A percentile compares a stretch with the other conserved stretches of the same genome.
Evolutionary conservation across 2,888 invertebrate species (phyloP).

Genomic region (Drosophila bunnanda): DNA sequence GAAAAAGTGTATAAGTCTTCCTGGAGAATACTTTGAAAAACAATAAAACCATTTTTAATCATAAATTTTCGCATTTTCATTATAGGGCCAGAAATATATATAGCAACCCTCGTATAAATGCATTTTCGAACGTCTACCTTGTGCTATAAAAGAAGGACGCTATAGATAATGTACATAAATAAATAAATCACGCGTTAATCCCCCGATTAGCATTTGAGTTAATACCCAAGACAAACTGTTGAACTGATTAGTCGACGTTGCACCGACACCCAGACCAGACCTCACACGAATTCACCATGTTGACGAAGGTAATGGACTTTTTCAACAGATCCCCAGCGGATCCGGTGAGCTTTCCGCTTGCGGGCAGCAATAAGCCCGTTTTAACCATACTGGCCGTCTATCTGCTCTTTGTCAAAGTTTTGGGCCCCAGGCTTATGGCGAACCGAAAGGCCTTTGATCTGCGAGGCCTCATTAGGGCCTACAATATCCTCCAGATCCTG

Average conservation of each 20-base stretch:
- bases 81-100: no score
- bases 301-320: not conserved
- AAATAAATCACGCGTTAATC: no score
- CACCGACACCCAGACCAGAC: not conserved
- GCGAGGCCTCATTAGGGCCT: constrained; percentile 31
- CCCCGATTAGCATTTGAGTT: constrained; percentile 11
- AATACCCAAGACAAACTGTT: not conserved
- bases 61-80: no score
- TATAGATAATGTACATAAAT: not conserved
- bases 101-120: no score
- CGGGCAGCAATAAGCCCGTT: constrained; percentile 44
- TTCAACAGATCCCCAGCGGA: constrained; percentile 37
- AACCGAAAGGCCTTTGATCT: constrained; percentile 47
- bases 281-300: constrained; percentile 31
- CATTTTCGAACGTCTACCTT: no score
- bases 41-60: no score
- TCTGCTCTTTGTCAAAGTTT: constrained; percentile 51
- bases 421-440: constrained; percentile 50
- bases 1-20: no score
- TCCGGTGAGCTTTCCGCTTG: constrained; percentile 43
- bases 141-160: not conserved
- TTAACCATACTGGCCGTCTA: constrained; percentile 33
- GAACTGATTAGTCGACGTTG: constrained; percentile 5
- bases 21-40: no score
- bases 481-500: constrained; percentile 50